phyloP scores from a whole-genome alignment of 2,113 vertebrate genomes.

The Hyperoodon ampullatus region DNA sequence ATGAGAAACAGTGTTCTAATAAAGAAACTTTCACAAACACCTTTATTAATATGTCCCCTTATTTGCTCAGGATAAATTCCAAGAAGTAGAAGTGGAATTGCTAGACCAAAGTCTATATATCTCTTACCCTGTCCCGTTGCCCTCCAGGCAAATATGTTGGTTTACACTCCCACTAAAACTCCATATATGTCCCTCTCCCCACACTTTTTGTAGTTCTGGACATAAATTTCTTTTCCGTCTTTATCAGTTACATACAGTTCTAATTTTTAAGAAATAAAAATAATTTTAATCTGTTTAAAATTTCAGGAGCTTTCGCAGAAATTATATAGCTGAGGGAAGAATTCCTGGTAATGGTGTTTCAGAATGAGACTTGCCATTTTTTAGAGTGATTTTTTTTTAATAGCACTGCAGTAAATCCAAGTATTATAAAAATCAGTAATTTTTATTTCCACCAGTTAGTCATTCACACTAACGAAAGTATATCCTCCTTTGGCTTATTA shows the following conservation, averaged over 20 bases:
- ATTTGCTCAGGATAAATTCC: background rate
- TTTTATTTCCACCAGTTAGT: constrained; percentile 25
- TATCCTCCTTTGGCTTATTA: constrained; percentile 23
- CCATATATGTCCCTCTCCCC: background rate
- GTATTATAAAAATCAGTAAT: constrained; percentile 5
- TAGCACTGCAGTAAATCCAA: background rate
- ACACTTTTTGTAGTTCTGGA: too few relatives aligned
- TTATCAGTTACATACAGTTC: background rate
- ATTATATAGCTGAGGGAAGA: background rate
- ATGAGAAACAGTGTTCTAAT: background rate
- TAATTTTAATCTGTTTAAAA: background rate
- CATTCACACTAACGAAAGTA: background rate
- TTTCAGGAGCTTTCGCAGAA: background rate
- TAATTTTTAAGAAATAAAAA: background rate
- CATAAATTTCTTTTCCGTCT: background rate
- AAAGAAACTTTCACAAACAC: background rate
- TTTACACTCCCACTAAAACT: too few relatives aligned
- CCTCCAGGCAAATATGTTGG: accelerated
- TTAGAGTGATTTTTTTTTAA: constrained; percentile 54
- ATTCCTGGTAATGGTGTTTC: constrained; percentile 42
- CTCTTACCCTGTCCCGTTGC: background rate
- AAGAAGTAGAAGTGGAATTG: background rate
- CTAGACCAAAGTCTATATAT: accelerated
- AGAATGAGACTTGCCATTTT: constrained; percentile 50
- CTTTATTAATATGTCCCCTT: background rate